Evolutionary conservation across 2,113 vertebrate species (phyloP), one percentile per base, ranked within the genome.

Genomic region (Antigone vipio): DNA sequence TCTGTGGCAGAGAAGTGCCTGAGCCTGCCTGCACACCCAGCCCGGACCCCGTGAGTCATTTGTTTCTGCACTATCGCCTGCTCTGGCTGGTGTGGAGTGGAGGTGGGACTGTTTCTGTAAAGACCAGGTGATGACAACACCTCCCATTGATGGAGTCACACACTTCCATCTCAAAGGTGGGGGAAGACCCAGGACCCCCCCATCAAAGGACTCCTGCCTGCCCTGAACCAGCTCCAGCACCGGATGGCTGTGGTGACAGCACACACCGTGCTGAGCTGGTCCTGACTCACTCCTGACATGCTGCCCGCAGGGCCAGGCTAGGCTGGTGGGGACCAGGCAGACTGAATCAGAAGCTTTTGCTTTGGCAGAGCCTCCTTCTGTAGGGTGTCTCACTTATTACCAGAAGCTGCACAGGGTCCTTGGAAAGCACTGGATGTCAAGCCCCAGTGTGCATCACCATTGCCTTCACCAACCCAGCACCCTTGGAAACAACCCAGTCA

Each of bases 81-180:
- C 88, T 58, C 34, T n/a, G 35, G 9, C 14, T 3, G 5, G 15
- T 2, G 0, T 2, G 10, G 45, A 45, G 47, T 0, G 0, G 47
- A 71, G 80, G 32, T 69, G 45, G 34, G 55, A 32, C 13, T 5
- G 1, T 14, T 56, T n/a, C 23, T 23, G 24, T 15, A 19, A 71
- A 67, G 30, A 23, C 20, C 32, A 9, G 34, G 40, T 13, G 40
- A 22, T 35, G 40, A 14, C 1, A 12, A 53, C 50, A 56, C 42
- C 34, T 91, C 63, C 63, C n/a, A 9, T 6, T 6, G 45, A 20
- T 11, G 30, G 62, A 76, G 24, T 42, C 44, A 26, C 47, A 24
- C 68, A 60, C 44, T 73, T 30, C 5, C 42, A 26, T 5, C n/a
- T 42, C 4, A 2, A 22, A 23, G 26, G 11, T 58, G 68, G n/a